Evolutionary conservation across 2,113 vertebrate genomes (phyloP).

Genomic region (Agelaius tricolor): DNA sequence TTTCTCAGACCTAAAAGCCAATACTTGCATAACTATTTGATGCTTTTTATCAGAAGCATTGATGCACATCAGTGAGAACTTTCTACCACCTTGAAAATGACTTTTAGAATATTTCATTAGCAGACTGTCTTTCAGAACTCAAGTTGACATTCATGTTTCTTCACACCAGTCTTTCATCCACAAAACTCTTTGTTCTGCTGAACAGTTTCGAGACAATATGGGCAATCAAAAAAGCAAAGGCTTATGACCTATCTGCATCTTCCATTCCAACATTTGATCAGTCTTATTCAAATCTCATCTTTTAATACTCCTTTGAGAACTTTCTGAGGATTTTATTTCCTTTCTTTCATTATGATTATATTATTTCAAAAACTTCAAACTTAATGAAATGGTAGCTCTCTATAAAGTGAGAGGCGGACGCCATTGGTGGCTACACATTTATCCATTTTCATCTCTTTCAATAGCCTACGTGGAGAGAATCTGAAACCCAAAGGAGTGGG

Average conservation of each 20-base stretch:
- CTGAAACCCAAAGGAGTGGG: neutral
- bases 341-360: constrained; percentile 75
- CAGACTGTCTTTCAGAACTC: constrained; percentile 77
- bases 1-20: constrained; percentile 66
- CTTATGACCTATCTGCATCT: constrained; percentile 68
- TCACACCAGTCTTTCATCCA: constrained; percentile 78
- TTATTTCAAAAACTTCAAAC: constrained; percentile 70
- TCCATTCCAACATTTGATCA: constrained; percentile 75
- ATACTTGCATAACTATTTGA: constrained; percentile 71
- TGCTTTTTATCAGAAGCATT: constrained; percentile 77
- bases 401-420: constrained; percentile 55
- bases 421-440: constrained; percentile 67
- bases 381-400: constrained; percentile 73
- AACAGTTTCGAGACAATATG: constrained; percentile 78
- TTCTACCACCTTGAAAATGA: constrained; percentile 82
- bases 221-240: constrained; percentile 75
- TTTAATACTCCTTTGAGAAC: constrained; percentile 76
- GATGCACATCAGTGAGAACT: constrained; percentile 76
- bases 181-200: constrained; percentile 78
- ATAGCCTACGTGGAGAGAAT: constrained; percentile 62
- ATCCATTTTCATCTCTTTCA: constrained; percentile 73
- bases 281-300: constrained; percentile 79
- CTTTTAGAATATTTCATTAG: constrained; percentile 84
- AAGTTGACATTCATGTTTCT: constrained; percentile 79
- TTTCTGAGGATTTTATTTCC: constrained; percentile 79